Percentiles rank a stretch among this genome's conserved stretches.
Conservation (phyloP, 2,888 invertebrate genomes). For the Cryptocephalus primarius region DNA sequence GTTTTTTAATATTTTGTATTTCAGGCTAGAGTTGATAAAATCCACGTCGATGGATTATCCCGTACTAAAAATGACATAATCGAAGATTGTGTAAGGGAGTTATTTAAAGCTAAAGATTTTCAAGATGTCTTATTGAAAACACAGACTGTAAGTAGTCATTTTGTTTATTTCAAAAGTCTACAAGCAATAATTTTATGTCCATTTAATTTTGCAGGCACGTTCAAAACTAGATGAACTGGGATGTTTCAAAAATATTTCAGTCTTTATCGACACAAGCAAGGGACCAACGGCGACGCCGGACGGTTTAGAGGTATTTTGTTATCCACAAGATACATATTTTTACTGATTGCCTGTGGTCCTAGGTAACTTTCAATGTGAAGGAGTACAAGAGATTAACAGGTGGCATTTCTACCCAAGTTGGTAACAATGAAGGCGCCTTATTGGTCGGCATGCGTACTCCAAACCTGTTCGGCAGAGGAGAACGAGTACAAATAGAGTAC, state of each 20-base stretch:
- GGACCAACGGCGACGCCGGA: constrained; percentile 66
- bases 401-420: constrained; percentile 76
- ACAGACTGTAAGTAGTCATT: constrained; percentile 42
- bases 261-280: constrained; percentile 79
- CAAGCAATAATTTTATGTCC: background rate
- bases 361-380: constrained; percentile 78
- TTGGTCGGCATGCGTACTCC: constrained; percentile 65
- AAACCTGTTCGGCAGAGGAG: constrained; percentile 82
- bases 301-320: constrained; percentile 58
- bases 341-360: constrained; percentile 13
- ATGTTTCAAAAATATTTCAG: constrained; percentile 77
- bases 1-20: constrained; percentile 13
- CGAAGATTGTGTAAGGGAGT: constrained; percentile 61
- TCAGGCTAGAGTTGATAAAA: constrained; percentile 72
- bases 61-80: constrained; percentile 87
- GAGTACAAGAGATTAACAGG: constrained; percentile 77
- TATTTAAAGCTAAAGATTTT: constrained; percentile 78
- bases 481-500: constrained; percentile 70
- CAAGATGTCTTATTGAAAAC: constrained; percentile 67
- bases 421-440: constrained; percentile 84
- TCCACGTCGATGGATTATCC: constrained; percentile 74
- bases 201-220: constrained; percentile 51
- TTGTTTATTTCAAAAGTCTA: background rate
- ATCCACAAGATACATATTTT: background rate
- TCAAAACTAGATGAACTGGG: constrained; percentile 71